Conservation (phyloP, 2,797 vertebrate species). For the Mormyrops attenuatus region DNA sequence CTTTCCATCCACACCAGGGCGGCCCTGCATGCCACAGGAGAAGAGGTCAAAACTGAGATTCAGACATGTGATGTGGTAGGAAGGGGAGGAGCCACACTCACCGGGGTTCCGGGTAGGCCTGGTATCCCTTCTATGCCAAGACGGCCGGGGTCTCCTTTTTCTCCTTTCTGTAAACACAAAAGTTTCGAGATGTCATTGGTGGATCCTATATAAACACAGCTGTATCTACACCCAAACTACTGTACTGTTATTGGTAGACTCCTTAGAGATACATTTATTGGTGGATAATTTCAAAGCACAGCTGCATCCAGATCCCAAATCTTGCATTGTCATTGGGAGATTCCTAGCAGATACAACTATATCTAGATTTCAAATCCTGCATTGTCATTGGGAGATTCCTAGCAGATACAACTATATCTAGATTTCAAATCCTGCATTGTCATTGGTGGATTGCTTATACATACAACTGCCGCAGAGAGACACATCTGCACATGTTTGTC, state of each 20-base stretch:
- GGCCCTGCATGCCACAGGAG: constrained; percentile 52
- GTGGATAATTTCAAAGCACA: neutral
- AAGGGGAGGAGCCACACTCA: constrained; percentile 44
- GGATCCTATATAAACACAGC: neutral
- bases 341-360: neutral
- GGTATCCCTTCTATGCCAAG: constrained; percentile 67
- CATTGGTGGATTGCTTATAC: neutral
- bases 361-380: neutral
- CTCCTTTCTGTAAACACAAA: constrained; percentile 50
- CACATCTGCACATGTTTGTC: neutral
- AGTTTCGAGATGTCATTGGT: neutral
- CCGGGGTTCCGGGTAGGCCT: constrained; percentile 68
- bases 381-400: neutral
- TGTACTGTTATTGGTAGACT: neutral
- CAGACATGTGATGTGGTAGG: neutral
- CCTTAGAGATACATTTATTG: neutral
- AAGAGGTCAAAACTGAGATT: neutral
- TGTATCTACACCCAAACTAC: neutral
- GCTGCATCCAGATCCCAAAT: neutral
- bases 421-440: neutral
- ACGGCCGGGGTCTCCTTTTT: constrained; percentile 62
- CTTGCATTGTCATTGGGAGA: neutral
- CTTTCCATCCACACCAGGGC: constrained; percentile 66
- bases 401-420: neutral
- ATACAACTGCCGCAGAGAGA: neutral